These are phyloP conservation scores for Chroicocephalus ridibundus DNA, from an alignment of 2,113 vertebrate genomes.

Conservation along the genomic window DNA sequence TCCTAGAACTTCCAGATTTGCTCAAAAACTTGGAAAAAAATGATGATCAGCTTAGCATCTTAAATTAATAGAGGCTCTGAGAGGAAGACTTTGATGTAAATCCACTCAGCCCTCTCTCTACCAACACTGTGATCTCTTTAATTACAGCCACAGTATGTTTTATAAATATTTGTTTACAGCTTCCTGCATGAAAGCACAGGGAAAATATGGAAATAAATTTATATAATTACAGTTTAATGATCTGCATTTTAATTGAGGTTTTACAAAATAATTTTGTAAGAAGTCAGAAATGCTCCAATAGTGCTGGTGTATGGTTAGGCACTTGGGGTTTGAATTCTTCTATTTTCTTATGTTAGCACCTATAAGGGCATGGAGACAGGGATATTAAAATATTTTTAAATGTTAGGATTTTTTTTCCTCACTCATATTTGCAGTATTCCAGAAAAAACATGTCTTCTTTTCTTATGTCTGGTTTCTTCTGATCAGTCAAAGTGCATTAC, in stretches of 20 bases:
- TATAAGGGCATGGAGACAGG: not conserved
- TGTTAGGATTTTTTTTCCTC: not conserved
- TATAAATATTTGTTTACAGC: slow-evolving; percentile 50
- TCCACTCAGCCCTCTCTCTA: not conserved
- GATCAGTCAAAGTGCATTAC: not conserved
- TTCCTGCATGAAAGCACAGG: not conserved
- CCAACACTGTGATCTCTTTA: not conserved
- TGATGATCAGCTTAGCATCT: not conserved
- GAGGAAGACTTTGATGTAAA: not conserved
- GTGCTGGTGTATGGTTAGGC: not conserved
- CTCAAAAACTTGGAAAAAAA: not conserved
- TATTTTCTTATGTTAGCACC: not conserved
- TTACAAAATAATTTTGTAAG: slow-evolving; percentile 9
- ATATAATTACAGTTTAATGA: slow-evolving; percentile 49
- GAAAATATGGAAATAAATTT: slow-evolving; percentile 33
- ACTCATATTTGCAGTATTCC: not conserved
- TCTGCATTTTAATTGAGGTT: slow-evolving; percentile 35
- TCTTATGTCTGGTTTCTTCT: not conserved
- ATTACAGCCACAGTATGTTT: slow-evolving; percentile 32
- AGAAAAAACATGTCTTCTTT: not conserved
- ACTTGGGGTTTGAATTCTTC: not conserved
- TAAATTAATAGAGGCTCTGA: not conserved
- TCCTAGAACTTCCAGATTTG: not conserved
- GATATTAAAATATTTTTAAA: not conserved
- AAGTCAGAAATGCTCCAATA: not conserved